Base-by-base conservation (phyloP, 2,113 vertebrate genomes). In the Crotalus viridis region DNA sequence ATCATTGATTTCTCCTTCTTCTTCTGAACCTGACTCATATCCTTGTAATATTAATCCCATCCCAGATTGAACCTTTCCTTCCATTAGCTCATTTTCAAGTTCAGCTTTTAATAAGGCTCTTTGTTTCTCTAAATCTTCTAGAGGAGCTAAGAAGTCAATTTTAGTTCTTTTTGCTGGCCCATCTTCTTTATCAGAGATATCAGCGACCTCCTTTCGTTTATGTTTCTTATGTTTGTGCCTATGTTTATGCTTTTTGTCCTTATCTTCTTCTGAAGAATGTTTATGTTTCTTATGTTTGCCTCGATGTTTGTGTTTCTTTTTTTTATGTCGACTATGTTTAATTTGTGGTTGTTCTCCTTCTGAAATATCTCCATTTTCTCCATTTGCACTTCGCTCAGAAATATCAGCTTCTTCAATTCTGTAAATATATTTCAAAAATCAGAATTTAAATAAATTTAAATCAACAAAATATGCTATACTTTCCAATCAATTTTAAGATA, bases 241-340 rank as follows among this genome's bases (percentile, higher is more conserved):
- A 96, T 99, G 99, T 96, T 98, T 99, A 93, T 99, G 99, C 95
- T 99, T 99, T 96, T 98, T 98, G 93, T 99, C 99, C 43, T 99
- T 99, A 95, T 99, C 99, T 81, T 99, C 99, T 85, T 99, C 99
- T 56, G 98, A 98, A 94, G 98, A 98, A 96, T 99, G 99, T 97
- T 99, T 99, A 95, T 99, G 99, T 94, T 99, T 99, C 98, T 99
- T 99, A 97, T 99, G 99, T 97, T 99, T 99, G 96, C 98, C 99
- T 92, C 99, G 98, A 95, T 99, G 99, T 97, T 99, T 99, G 95
- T 99, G 99, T 97, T 99, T 99, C 98, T 99, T 99, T 97, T 99
- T 99, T 98, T 99, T 99, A 97, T 99, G 99, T 96, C 99, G 98
- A 92, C 98, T 98, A 94, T 99, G 98, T 95, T 99, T 99, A 95